These are phyloP conservation scores for Antheraea yamamai DNA, from an alignment of 2,888 invertebrate species.

Conservation along the genomic window DNA sequence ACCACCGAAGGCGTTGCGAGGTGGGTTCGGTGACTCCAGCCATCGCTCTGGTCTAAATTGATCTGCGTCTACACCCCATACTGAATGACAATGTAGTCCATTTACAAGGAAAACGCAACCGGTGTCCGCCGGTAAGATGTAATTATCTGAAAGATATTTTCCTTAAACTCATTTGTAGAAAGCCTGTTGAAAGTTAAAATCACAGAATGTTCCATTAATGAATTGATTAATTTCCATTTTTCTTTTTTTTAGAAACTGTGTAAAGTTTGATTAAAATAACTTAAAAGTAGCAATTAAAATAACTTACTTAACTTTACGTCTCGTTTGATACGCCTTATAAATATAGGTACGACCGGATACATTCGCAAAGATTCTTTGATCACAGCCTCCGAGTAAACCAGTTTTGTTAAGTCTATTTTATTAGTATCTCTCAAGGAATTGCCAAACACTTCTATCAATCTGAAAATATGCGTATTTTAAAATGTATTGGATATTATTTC, in stretches of 20 bases:
- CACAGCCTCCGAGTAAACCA: constrained; percentile 33
- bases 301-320: constrained; percentile 23
- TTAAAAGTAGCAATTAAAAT: no score
- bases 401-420: constrained; percentile 29
- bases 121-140: not conserved
- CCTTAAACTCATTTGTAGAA: no score
- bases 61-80: constrained; percentile 29
- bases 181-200: no score
- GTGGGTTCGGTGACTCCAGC: constrained; percentile 20
- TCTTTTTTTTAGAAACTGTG: not conserved
- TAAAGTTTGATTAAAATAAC: no score
- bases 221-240: no score
- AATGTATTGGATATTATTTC: not conserved
- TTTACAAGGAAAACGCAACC: not conserved
- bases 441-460: constrained; percentile 26
- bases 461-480: constrained; percentile 10
- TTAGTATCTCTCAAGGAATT: constrained; percentile 33
- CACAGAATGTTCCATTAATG: no score
- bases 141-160: not conserved
- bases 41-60: constrained; percentile 29
- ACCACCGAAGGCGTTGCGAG: constrained; percentile 19
- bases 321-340: constrained; percentile 22
- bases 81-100: constrained; percentile 16
- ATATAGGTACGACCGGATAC: constrained; percentile 22
- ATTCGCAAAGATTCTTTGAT: constrained; percentile 33